Evolutionary conservation across 2,113 vertebrate genomes (phyloP), one percentile per base, ranked within the genome.

Genomic region (Motacilla tschutschensis): DNA sequence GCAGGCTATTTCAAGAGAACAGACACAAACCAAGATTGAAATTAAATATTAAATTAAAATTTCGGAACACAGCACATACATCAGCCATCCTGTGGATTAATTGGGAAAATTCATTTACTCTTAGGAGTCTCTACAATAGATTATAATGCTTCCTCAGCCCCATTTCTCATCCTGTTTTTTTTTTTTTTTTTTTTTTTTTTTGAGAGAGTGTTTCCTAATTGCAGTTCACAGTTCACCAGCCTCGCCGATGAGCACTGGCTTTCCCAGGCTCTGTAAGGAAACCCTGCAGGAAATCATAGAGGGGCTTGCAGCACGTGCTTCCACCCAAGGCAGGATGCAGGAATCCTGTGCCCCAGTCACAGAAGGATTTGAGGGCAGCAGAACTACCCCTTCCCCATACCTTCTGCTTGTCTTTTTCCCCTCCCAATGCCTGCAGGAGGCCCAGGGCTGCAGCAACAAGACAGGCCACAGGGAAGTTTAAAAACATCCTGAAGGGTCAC

Each of bases 401-500:
- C 20, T 43, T 21, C 5, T 2, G 18, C 22, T 14, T 78, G 14
- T 31, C 8, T 2, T 14, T 85, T 38, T 36, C 8, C 28, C 10
- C 24, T n/a, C 40, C 26, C 35, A 33, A 2, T 2, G 3, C 15
- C 46, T 50, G 10, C 47, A 50, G 44, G 9, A 47, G 24, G 4
- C 20, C 33, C 53, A 53, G 25, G 1, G 0, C 28, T 36, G 22
- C 1, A 3, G 25, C 46, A 55, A 8, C 0, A 0, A 69, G 59
- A 7, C 1, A 1, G 11, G 21, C 7, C 55, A 38, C 28, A 19
- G 29, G 14, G 12, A 72, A 47, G 15, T 4, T 72, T 29, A 29
- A 40, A 54, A 72, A 33, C 15, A 12, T 29, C 46, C 33, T 40
- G 57, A 29, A 29, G 41, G 18, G 29, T 40, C 33, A 33, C 41